A percentile compares a stretch with the other conserved stretches of the same genome.
These are phyloP conservation scores for Atrina japonica DNA, from an alignment of 2,888 invertebrate genomes.

Conservation along the genomic window DNA sequence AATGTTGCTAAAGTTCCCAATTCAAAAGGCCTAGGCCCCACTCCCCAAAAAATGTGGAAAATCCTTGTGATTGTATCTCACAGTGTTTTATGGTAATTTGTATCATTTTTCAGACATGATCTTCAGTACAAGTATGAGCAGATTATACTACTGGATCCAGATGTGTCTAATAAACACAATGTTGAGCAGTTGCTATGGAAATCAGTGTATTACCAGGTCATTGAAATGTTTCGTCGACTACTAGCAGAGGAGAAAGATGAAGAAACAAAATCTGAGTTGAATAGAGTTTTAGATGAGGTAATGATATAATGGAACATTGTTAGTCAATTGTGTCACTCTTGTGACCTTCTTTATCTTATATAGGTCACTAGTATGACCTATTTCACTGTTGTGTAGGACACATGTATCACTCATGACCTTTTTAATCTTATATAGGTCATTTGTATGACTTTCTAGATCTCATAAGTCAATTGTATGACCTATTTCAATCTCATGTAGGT, in stretches of 20 bases:
- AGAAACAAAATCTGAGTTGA: slow-evolving; percentile 85
- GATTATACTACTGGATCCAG: slow-evolving; percentile 86
- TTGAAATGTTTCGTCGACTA: slow-evolving; percentile 89
- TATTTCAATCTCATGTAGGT: no score
- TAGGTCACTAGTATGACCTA: background rate
- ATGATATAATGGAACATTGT: no score
- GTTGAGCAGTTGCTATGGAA: slow-evolving; percentile 96
- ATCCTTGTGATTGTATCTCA: no score
- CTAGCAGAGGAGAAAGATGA: slow-evolving; percentile 85
- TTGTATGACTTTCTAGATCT: no score
- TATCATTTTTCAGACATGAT: slow-evolving; percentile 77
- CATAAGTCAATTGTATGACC: no score
- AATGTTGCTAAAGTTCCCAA: no score
- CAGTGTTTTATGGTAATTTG: no score
- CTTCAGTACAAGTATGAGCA: slow-evolving; percentile 77
- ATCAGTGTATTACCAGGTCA: slow-evolving; percentile 90
- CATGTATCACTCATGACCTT: no score
- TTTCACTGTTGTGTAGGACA: no score
- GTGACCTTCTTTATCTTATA: background rate
- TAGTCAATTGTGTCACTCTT: no score
- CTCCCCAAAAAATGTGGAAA: no score
- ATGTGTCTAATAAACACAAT: slow-evolving; percentile 92
- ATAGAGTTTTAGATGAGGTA: slow-evolving; percentile 88
- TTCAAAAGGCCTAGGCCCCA: no score
- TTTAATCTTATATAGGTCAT: background rate